phyloP scores from a whole-genome alignment of 2,797 vertebrate genomes.

The Hippoglossus hippoglossus region DNA sequence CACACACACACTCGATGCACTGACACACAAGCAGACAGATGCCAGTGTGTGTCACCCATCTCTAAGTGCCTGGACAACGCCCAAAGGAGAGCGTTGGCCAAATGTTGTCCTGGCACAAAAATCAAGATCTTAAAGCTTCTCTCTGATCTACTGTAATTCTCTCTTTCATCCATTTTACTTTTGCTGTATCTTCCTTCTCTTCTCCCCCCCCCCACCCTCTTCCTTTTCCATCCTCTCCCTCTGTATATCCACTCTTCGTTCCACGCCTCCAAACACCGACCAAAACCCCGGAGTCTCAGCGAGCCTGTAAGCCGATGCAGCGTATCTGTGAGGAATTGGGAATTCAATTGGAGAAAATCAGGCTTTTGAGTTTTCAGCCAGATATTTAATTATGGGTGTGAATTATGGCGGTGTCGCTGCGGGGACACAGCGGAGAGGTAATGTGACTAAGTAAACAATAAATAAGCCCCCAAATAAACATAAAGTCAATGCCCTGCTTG shows the following conservation, averaged over 20 bases:
- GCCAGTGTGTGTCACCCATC: constrained; percentile 71
- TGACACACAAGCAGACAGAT: constrained; percentile 67
- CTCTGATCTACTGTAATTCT: constrained; percentile 40
- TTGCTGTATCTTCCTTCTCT: neutral
- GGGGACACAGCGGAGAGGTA: constrained; percentile 63
- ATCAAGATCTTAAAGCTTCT: constrained; percentile 61
- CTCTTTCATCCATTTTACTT: constrained; percentile 16
- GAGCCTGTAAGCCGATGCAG: constrained; percentile 68
- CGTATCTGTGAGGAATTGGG: constrained; percentile 77
- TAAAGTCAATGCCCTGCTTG: constrained; percentile 61
- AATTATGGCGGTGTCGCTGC: constrained; percentile 69
- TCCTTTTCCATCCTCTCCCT: constrained; percentile 1
- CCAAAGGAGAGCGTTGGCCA: constrained; percentile 68
- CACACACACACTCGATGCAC: no score
- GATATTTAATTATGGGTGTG: constrained; percentile 77
- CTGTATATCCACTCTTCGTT: constrained; percentile 8
- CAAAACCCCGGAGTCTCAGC: constrained; percentile 42
- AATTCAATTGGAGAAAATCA: constrained; percentile 78
- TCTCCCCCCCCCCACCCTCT: no score
- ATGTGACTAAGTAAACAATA: constrained; percentile 72
- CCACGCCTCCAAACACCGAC: constrained; percentile 27
- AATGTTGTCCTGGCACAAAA: constrained; percentile 72
- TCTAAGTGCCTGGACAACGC: constrained; percentile 70
- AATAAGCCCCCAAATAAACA: constrained; percentile 74
- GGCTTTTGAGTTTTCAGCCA: constrained; percentile 75